phyloP scores from a whole-genome alignment of 2,888 invertebrate species.

The Drepana falcataria region DNA sequence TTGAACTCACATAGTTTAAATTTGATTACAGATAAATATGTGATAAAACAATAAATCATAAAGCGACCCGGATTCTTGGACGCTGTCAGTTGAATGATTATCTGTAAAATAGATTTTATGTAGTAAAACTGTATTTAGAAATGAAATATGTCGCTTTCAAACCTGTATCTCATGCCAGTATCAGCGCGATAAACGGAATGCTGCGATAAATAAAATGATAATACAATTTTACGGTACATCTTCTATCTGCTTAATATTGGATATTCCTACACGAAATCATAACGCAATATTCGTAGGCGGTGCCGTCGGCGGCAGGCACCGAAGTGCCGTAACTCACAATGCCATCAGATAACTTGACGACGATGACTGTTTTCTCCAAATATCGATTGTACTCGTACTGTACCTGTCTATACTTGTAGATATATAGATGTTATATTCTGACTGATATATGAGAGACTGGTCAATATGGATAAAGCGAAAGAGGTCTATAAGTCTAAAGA shows the following conservation, averaged over 20 bases:
- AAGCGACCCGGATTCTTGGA: too few species aligned
- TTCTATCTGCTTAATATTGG: slow-evolving; percentile 12
- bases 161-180: not conserved
- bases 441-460: slow-evolving; percentile 23
- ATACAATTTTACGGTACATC: slow-evolving; percentile 19
- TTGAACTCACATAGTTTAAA: too few species aligned
- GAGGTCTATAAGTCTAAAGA: too few species aligned
- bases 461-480: too few species aligned
- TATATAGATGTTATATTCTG: slow-evolving; percentile 8
- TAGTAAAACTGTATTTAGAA: too few species aligned
- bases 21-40: too few species aligned
- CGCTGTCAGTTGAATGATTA: too few species aligned
- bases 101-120: too few species aligned
- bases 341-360: slow-evolving; percentile 51
- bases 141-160: not conserved
- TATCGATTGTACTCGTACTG: slow-evolving; percentile 45
- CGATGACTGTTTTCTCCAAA: slow-evolving; percentile 45
- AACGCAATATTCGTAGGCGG: slow-evolving; percentile 43
- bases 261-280: slow-evolving; percentile 35
- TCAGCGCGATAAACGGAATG: slow-evolving; percentile 8
- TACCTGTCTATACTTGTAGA: slow-evolving; percentile 20
- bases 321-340: slow-evolving; percentile 50
- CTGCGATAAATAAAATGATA: slow-evolving; percentile 11
- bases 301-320: slow-evolving; percentile 60
- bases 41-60: too few species aligned